Evolutionary conservation across 2,113 vertebrate species (phyloP).

Genomic region (Heptranchias perlo): DNA sequence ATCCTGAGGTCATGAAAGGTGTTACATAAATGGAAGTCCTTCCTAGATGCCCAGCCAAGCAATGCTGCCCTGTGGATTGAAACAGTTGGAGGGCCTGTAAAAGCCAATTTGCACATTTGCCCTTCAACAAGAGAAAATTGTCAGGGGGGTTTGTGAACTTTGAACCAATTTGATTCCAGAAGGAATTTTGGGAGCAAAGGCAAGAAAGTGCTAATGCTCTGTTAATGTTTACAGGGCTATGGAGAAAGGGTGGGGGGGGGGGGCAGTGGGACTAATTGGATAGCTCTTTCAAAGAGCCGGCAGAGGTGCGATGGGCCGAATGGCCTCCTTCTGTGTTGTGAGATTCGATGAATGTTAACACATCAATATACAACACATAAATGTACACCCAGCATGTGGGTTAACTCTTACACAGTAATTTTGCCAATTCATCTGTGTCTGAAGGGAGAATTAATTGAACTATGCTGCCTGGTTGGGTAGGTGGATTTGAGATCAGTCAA

Average conservation of each 20-base stretch:
- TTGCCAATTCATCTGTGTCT: neutral
- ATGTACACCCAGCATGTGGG: neutral
- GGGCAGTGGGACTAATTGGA: neutral
- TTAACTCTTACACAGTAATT: neutral
- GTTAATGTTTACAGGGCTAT: neutral
- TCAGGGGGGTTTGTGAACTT: neutral
- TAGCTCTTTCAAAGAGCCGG: neutral
- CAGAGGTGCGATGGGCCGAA: neutral
- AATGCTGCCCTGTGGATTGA: neutral
- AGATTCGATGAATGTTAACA: neutral
- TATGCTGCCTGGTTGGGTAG: neutral
- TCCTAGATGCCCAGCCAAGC: neutral
- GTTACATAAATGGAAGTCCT: too few relatives aligned
- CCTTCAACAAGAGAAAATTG: neutral
- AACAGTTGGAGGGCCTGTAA: neutral
- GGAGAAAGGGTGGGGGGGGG: neutral
- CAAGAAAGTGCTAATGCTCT: neutral
- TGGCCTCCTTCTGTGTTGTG: neutral
- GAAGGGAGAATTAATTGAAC: too few relatives aligned
- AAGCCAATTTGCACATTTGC: neutral
- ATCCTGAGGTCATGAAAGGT: too few relatives aligned
- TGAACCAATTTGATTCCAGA: neutral
- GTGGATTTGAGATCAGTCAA: neutral
- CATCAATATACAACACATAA: neutral
- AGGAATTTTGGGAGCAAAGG: neutral